Evolutionary conservation across 2,797 vertebrate genomes (phyloP).

Genomic region (Crax fasciolata): DNA sequence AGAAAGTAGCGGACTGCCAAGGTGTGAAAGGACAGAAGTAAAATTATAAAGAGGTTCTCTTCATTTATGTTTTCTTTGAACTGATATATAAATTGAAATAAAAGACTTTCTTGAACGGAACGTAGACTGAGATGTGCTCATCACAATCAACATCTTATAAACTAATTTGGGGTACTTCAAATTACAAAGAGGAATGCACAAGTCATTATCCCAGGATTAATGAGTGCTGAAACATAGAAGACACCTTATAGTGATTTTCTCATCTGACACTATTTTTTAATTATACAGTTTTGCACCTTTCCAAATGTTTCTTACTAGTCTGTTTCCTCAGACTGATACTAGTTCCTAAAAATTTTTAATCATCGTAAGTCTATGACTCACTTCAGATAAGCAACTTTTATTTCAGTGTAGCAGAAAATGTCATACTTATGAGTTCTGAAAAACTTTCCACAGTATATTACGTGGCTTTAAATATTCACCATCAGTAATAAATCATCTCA

Average conservation of each 20-base stretch:
- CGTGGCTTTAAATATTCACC: not conserved
- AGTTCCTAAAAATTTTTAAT: not conserved
- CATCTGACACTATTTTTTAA: not conserved
- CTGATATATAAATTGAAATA: not conserved
- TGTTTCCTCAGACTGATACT: not conserved
- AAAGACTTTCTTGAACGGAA: not conserved
- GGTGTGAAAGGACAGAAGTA: not conserved
- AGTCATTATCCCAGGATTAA: not conserved
- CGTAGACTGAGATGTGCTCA: not conserved
- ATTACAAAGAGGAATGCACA: not conserved
- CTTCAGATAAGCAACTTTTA: not conserved
- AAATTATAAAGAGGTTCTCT: not conserved
- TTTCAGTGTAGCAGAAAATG: not conserved
- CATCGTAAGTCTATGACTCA: not conserved
- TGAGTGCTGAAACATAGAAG: not conserved
- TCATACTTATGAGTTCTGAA: not conserved
- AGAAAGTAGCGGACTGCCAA: not conserved
- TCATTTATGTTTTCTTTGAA: conserved; percentile 14
- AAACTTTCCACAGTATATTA: not conserved
- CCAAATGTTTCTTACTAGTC: not conserved
- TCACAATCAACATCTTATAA: not conserved
- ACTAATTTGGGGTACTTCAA: not conserved
- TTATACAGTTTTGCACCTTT: not conserved
- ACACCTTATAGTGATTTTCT: not conserved
- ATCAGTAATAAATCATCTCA: not conserved